Conservation (phyloP, 2,888 invertebrate species). For the Polydrusus cervinus region DNA sequence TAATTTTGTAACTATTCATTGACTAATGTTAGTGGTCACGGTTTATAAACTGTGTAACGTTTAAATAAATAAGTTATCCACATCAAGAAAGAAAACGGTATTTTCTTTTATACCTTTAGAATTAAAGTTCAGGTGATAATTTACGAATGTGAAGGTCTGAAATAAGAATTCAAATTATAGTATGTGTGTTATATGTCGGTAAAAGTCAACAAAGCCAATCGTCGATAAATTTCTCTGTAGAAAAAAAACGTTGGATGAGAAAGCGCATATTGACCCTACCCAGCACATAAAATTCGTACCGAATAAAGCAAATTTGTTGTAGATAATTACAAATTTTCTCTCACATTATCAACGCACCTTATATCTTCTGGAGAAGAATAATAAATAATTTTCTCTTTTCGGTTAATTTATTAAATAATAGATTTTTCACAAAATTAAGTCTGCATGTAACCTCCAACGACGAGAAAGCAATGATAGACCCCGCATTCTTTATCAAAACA, state of each 20-base stretch:
- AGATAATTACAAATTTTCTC: conserved; percentile 26
- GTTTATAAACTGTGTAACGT: background rate
- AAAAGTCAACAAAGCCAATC: conserved; percentile 17
- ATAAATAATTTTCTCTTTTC: background rate
- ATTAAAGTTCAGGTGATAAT: conserved; percentile 13
- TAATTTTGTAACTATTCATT: too few relatives aligned
- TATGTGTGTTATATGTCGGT: background rate
- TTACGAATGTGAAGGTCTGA: conserved; percentile 1
- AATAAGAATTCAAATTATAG: conserved; percentile 5
- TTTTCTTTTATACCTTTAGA: conserved; percentile 2
- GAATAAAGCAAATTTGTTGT: conserved; percentile 26
- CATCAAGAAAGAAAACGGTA: conserved; percentile 4
- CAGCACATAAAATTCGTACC: conserved; percentile 16
- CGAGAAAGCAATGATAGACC: too few relatives aligned
- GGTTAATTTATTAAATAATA: background rate
- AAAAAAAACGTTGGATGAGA: conserved; percentile 14
- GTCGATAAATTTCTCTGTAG: conserved; percentile 13
- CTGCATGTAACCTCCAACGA: too few relatives aligned
- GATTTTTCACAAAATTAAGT: background rate
- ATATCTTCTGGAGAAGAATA: background rate
- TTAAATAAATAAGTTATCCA: background rate
- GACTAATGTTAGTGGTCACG: background rate
- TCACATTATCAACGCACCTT: conserved; percentile 22
- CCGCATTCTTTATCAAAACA: too few relatives aligned
- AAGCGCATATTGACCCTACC: conserved; percentile 23